These are phyloP conservation scores for Clarias macrocephalus DNA, from an alignment of 2,113 vertebrate genomes.

Conservation along the genomic window DNA sequence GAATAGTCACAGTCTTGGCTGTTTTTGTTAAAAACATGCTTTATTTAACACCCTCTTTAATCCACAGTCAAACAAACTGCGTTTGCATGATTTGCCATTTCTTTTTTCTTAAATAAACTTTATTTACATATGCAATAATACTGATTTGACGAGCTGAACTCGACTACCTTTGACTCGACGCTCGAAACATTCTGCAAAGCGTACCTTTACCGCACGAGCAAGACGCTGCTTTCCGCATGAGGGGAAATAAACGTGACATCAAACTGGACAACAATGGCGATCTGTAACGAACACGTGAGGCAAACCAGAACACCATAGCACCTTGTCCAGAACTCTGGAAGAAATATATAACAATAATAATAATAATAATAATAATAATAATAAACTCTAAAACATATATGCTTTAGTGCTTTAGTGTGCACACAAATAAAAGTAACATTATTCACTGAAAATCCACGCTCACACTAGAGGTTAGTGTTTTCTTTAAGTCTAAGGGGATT, in stretches of 20 bases:
- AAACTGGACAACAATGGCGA: constrained; percentile 32
- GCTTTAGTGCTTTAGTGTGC: neutral
- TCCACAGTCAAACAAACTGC: constrained; percentile 52
- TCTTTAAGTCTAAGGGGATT: neutral
- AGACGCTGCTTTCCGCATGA: constrained; percentile 24
- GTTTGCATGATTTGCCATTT: neutral
- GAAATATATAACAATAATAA: neutral
- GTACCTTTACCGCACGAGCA: constrained; percentile 47
- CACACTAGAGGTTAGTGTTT: constrained; percentile 14
- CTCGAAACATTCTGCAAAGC: constrained; percentile 50
- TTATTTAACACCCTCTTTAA: constrained; percentile 61
- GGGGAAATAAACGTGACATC: constrained; percentile 13
- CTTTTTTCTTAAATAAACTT: constrained; percentile 47
- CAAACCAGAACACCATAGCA: constrained; percentile 42
- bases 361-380: neutral
- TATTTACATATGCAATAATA: constrained; percentile 58
- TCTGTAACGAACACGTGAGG: constrained; percentile 24
- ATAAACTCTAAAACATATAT: neutral
- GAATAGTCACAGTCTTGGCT: neutral
- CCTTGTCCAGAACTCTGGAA: constrained; percentile 35
- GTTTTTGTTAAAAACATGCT: constrained; percentile 65
- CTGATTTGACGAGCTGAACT: constrained; percentile 52
- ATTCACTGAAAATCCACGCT: neutral
- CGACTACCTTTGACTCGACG: constrained; percentile 36
- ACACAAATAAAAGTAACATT: neutral